Evolutionary conservation across 2,797 vertebrate genomes (phyloP), one percentile per base, ranked within the genome.

Genomic region (Macroramphosus scolopax): DNA sequence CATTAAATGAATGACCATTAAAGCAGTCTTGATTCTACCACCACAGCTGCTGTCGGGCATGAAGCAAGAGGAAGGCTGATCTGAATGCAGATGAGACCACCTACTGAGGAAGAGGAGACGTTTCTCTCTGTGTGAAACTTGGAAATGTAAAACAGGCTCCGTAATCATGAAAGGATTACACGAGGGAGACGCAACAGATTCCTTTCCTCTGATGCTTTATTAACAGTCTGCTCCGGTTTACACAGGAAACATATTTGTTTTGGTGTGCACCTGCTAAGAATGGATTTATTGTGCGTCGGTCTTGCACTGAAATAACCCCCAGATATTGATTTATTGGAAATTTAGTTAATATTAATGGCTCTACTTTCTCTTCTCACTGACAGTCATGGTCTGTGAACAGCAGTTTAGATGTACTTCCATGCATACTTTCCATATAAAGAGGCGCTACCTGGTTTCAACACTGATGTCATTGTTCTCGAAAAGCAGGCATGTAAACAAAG

Each of bases 51-150:
- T 59, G 28, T 35, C 37, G 15, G 66, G 32, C 39, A 17, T 13
- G 41, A 20, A 13, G 15, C 15, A 45, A 45, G 29, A 20, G n/a
- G n/a, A n/a, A n/a, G n/a, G n/a, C 40, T 76, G 56, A 66, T 73
- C 8, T 40, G 57, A 71, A 68, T 78, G 35, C 63, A 67, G 55
- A 80, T 68, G 58, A 83, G 61, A 56, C 24, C 5, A 30, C 47
- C 51, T 11, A 37, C 28, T 10, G 45, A 34, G 56, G n/a, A n/a
- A n/a, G n/a, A n/a, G 9, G 3, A 16, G 32, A 55, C 3, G n/a
- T 37, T 11, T 24, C 48, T 60, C 62, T 64, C 17, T 31, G 47
- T 37, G 47, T 52, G 29, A 68, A 54, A 56, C 50, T 29, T 28
- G 13, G 28, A 51, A 38, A 56, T 59, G 35, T 35, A 45, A 67